Evolutionary conservation across 2,797 vertebrate species (phyloP), one percentile per base, ranked within the genome.

Genomic region (Microcaecilia unicolor): DNA sequence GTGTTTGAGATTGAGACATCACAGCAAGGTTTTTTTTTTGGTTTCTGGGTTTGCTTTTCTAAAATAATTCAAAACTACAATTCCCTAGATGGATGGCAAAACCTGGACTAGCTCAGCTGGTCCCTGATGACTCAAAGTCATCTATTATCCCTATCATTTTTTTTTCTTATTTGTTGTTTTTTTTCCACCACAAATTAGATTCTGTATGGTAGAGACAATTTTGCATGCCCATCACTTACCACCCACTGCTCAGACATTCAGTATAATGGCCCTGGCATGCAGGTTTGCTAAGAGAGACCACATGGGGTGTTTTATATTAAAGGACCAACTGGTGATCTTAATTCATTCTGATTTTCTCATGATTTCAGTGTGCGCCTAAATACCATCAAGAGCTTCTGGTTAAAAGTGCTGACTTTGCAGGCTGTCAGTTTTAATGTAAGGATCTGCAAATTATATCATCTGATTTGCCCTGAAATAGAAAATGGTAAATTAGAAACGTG

Each of bases 401-500:
- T 52, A 52, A 48, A 74, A 50, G 48, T 57, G 58, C 58, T 49
- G 61, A 53, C 55, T 49, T 51, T 58, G 54, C 61, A 67, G 56
- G 32, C 63, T 70, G 69, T 67, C 69, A 4, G 34, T 37, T 50
- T 34, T 31, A 63, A 67, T 72, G 60, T 12, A 37, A 31, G 25
- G 30, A 39, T 23, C 41, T 51, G 43, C 33, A 22, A 29, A n/a
- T 28, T 57, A 62, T 70, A 48, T 48, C 59, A 32, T 41, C 41
- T 63, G 58, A 66, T 71, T 61, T 55, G 44, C 53, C 54, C 8
- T 30, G 42, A 67, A 64, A 0, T 15, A 44, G 44, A 62, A 72
- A 35, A 51, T n/a, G 46, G 53, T 48, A 61, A 65, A 67, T 74
- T 61, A 63, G 63, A 71, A 70, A 61, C 57, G 52, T 29, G 34